These are phyloP conservation scores for Mus spicilegus DNA, from an alignment of 2,113 vertebrate genomes.

Conservation along the genomic window DNA sequence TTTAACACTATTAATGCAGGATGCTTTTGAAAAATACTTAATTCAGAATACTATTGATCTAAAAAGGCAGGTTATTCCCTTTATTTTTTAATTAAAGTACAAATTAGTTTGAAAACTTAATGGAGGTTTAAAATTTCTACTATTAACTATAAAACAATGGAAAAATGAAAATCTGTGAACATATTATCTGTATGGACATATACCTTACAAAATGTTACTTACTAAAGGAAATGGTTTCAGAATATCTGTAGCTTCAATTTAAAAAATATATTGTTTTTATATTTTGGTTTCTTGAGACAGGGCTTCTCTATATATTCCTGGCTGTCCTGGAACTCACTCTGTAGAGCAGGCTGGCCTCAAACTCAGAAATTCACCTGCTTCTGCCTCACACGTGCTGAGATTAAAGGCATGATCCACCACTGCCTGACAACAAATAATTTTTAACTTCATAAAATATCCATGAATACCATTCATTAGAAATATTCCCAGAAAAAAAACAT, in stretches of 20 bases:
- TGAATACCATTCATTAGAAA: background rate
- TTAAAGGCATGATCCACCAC: too few relatives aligned
- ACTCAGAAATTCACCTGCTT: too few relatives aligned
- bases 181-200: background rate
- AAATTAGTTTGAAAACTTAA: background rate
- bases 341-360: too few relatives aligned
- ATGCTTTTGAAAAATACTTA: background rate
- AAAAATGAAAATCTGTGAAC: background rate
- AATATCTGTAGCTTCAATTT: background rate
- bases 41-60: background rate
- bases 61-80: background rate
- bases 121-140: background rate
- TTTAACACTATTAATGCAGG: background rate
- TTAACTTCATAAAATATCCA: background rate
- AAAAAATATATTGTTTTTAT: background rate
- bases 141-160: background rate
- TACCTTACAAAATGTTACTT: background rate
- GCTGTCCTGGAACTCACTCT: too few relatives aligned
- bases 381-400: too few relatives aligned
- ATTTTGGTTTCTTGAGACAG: too few relatives aligned
- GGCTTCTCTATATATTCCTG: too few relatives aligned
- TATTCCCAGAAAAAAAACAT: constrained; percentile 10
- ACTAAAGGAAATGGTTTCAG: background rate
- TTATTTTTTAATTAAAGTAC: background rate
- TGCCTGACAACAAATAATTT: background rate